phyloP scores from a whole-genome alignment of 2,113 vertebrate species.

The Turnix velox region DNA sequence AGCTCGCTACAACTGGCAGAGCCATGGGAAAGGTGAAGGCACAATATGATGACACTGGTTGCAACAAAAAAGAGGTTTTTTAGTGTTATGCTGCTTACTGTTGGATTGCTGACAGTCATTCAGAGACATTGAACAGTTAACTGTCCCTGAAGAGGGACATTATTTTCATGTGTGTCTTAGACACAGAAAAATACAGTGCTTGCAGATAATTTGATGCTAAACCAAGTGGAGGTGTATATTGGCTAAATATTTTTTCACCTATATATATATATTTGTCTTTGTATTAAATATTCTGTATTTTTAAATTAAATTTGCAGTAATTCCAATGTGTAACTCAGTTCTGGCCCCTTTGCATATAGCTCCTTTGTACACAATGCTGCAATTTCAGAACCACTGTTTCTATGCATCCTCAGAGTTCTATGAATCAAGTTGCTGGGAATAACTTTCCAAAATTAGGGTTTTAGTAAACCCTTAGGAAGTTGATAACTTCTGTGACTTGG shows the following conservation, averaged over 20 bases:
- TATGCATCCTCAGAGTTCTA: neutral
- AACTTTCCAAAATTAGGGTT: neutral
- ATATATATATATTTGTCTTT: neutral
- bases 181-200: neutral
- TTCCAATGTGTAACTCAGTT: neutral
- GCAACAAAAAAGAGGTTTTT: neutral
- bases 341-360: neutral
- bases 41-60: neutral
- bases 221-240: neutral
- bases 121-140: neutral
- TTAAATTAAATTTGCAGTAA: neutral
- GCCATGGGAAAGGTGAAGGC: neutral
- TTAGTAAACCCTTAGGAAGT: neutral
- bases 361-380: neutral
- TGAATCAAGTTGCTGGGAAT: neutral
- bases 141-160: neutral
- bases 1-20: neutral
- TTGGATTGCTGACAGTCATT: neutral
- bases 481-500: neutral
- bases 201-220: neutral
- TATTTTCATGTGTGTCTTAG: neutral
- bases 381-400: neutral
- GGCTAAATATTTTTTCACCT: neutral
- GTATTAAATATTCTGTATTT: neutral
- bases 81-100: neutral